These are phyloP conservation scores for Invenusta paracnida DNA, from an alignment of 2,888 invertebrate species.

Conservation along the genomic window DNA sequence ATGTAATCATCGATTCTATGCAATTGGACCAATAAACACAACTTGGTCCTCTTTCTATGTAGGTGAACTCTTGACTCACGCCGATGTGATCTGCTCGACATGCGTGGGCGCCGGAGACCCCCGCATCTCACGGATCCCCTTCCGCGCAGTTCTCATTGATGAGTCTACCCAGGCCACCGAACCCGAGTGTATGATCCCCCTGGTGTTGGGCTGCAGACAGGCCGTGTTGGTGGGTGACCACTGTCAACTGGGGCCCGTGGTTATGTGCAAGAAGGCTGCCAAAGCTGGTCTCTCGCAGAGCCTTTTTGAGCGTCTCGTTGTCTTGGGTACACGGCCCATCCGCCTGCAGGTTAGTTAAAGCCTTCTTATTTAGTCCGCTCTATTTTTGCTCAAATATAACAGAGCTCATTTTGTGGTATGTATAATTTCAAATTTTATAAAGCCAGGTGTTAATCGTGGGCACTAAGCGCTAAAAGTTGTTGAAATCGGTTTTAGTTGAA, in stretches of 20 bases:
- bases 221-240: slow-evolving; percentile 68
- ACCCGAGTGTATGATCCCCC: slow-evolving; percentile 97
- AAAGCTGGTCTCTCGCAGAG: slow-evolving; percentile 93
- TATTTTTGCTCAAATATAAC: too few relatives aligned
- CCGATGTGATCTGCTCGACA: slow-evolving; percentile 97
- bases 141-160: slow-evolving; percentile 90
- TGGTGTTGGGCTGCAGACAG: slow-evolving; percentile 91
- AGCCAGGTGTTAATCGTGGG: too few relatives aligned
- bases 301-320: slow-evolving; percentile 90
- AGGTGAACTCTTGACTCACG: slow-evolving; percentile 65
- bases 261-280: slow-evolving; percentile 98
- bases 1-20: too few relatives aligned
- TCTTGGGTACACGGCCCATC: slow-evolving; percentile 91
- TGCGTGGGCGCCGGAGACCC: slow-evolving; percentile 98
- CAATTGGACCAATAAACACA: too few relatives aligned
- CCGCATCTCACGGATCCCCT: slow-evolving; percentile 81
- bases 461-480: neutral
- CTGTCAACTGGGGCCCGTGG: slow-evolving; percentile 95
- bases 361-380: too few relatives aligned
- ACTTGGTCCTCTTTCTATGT: too few relatives aligned
- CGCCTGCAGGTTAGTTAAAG: too few relatives aligned
- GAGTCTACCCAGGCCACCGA: slow-evolving; percentile 90
- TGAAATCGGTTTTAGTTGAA: neutral
- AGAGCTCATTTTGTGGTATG: too few relatives aligned
- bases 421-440: too few relatives aligned